Evolutionary conservation across 2,797 vertebrate genomes (phyloP), one percentile per base, ranked within the genome.

Genomic region (Schizopygopsis pylzovi): DNA sequence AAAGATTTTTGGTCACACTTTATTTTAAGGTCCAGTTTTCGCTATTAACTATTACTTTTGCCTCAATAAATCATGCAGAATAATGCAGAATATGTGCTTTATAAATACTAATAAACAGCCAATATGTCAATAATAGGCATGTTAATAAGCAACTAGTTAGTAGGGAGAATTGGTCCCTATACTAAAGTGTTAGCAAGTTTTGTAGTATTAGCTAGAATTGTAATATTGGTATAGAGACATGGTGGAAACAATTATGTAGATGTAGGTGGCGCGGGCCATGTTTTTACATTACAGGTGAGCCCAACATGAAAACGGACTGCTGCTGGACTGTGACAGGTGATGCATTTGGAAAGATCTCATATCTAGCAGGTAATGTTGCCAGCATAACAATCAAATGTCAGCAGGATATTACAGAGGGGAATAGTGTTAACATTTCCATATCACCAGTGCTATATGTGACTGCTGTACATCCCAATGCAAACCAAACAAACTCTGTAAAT

Each of bases 371-470:
- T 37, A 54, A 76, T 76, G 10, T 54, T 54, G 28, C 28, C 33
- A 41, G 52, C 33, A 56, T 4, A 77, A 13, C 75, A 77, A n/a
- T 39, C 49, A n/a, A 39, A 54, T 76, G 9, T 33, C 13, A 11
- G 49, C 75, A 77, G 49, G 75, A 77, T 41, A 75, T 75, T 75
- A 41, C 37, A 41, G 20, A 77, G 12, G 75, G 6, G 52, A 41
- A 39, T 9, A 59, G 20, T 4, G 37, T 59, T 59, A 77, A 22
- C 33, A 37, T 37, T 37, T 77, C 37, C 37, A n/a, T 39, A 77
- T 77, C 20, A 15, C n/a, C 11, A 22, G 47, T 20, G 25, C 2
- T 52, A 22, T 18, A 18, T 39, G 33, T 54, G 22, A 59, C 52
- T n/a, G 75, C 75, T 41, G 22, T 16, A 41, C 52, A 56, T 56